Percentiles rank a stretch among this genome's conserved stretches.
phyloP scores from a whole-genome alignment of 30 jellyfish, hydroid and myxozoan genomes.

The Aurelia aurita complex sp. Pacific region DNA sequence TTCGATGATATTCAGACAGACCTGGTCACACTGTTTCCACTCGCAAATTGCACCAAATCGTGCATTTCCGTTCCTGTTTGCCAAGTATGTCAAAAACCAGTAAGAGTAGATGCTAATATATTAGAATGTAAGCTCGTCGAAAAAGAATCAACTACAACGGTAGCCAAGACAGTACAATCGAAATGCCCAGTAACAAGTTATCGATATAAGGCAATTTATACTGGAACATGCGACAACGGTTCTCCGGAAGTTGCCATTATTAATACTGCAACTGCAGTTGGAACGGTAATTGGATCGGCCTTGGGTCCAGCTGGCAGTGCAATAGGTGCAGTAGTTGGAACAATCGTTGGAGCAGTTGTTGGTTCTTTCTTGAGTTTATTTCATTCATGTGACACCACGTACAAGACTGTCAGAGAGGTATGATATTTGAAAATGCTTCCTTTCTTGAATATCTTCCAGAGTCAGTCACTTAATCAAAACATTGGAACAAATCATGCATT shows the following conservation, averaged over 20 bases:
- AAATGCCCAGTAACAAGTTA: constrained; percentile 43
- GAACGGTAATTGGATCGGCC: constrained; percentile 36
- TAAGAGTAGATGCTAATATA: constrained; percentile 41
- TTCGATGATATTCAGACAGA: constrained; percentile 38
- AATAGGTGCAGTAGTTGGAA: constrained; percentile 50
- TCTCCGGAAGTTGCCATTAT: constrained; percentile 3
- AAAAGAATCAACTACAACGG: constrained; percentile 16
- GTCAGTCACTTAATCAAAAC: no score
- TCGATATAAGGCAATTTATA: constrained; percentile 54
- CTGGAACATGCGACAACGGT: constrained; percentile 68
- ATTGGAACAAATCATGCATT: no score
- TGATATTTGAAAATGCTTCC: not conserved
- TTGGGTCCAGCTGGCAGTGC: constrained; percentile 29
- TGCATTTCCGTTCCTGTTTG: constrained; percentile 63
- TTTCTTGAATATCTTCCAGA: no score
- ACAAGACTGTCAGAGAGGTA: constrained; percentile 50
- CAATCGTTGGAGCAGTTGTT: constrained; percentile 12
- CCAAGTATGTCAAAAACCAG: constrained; percentile 54
- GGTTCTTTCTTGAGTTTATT: constrained; percentile 19
- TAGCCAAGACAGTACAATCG: constrained; percentile 16
- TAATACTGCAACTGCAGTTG: constrained; percentile 47
- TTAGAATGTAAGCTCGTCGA: constrained; percentile 29
- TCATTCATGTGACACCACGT: constrained; percentile 61
- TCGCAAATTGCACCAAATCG: constrained; percentile 6
- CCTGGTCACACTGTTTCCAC: constrained; percentile 4